These are phyloP conservation scores for Arothron firmamentum DNA, from an alignment of 2,113 vertebrate genomes.

Conservation along the genomic window DNA sequence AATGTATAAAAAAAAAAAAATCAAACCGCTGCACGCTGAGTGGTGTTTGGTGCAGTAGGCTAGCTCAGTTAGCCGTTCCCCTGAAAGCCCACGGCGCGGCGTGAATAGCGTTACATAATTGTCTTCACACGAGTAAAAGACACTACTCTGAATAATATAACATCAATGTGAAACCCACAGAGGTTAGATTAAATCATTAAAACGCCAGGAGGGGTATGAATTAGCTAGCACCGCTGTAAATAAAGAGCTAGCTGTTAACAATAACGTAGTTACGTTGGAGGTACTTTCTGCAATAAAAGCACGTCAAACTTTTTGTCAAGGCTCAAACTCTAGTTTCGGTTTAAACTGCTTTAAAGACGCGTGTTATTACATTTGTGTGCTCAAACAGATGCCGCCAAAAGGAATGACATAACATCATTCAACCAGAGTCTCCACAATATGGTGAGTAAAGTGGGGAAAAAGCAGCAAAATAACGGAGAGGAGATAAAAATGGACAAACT, in stretches of 20 bases:
- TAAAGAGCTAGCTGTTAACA: slow-evolving; percentile 27
- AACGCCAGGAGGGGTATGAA: background rate
- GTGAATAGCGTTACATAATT: slow-evolving; percentile 55
- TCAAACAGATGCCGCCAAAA: background rate
- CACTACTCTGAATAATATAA: slow-evolving; percentile 36
- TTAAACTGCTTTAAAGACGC: background rate
- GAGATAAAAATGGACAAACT: background rate
- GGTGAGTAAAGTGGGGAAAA: slow-evolving; percentile 21
- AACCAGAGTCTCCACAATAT: slow-evolving; percentile 8
- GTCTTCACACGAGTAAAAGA: slow-evolving; percentile 29
- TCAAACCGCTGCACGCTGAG: background rate
- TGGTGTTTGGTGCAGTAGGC: background rate
- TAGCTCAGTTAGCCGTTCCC: slow-evolving; percentile 19
- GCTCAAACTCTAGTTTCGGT: background rate
- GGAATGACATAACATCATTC: background rate
- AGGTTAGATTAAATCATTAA: no score
- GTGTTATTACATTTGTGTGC: background rate
- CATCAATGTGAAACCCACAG: slow-evolving; percentile 4
- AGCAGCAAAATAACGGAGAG: background rate
- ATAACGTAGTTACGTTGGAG: slow-evolving; percentile 13
- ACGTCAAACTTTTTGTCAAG: slow-evolving; percentile 41
- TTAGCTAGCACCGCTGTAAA: slow-evolving; percentile 15
- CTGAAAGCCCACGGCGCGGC: slow-evolving; percentile 25
- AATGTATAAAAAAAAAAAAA: background rate
- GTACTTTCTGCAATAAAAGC: background rate